Percentiles rank a stretch among this genome's conserved stretches.
Conservation (phyloP, 2,888 invertebrate species). For the Latheticus oryzae region DNA sequence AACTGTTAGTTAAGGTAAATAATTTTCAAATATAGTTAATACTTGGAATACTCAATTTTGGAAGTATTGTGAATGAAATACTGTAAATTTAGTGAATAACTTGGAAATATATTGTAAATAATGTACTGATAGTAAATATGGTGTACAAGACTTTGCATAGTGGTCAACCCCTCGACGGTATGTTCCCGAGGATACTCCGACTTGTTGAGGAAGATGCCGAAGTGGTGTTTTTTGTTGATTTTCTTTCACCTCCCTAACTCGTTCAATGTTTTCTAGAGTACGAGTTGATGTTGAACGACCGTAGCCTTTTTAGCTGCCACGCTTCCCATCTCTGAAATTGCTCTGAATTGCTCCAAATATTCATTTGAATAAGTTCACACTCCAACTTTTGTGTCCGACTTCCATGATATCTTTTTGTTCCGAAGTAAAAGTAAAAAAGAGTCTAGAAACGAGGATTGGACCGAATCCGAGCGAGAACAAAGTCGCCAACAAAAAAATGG, state of each 20-base stretch:
- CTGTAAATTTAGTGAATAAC: too few species aligned
- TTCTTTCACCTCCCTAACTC: background rate
- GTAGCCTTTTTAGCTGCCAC: background rate
- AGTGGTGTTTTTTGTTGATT: background rate
- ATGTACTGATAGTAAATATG: background rate
- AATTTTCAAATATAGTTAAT: too few species aligned
- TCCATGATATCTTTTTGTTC: background rate
- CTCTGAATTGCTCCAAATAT: background rate
- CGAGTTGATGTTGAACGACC: background rate
- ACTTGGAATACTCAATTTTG: too few species aligned
- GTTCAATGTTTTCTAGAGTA: background rate
- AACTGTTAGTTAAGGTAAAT: too few species aligned
- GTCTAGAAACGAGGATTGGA: background rate
- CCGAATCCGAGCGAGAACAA: background rate
- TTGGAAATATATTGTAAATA: too few species aligned
- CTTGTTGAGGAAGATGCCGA: background rate
- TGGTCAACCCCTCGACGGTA: background rate
- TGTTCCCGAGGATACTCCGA: background rate
- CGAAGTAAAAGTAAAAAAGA: background rate
- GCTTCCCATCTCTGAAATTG: background rate
- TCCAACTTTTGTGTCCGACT: background rate
- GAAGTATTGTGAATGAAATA: too few species aligned
- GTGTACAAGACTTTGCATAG: too few species aligned
- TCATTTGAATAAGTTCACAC: background rate
- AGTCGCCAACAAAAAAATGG: background rate